A percentile compares a stretch with the other conserved stretches of the same genome.
phyloP scores from a whole-genome alignment of 2,888 invertebrate species.

The Nomada ruficornis region DNA sequence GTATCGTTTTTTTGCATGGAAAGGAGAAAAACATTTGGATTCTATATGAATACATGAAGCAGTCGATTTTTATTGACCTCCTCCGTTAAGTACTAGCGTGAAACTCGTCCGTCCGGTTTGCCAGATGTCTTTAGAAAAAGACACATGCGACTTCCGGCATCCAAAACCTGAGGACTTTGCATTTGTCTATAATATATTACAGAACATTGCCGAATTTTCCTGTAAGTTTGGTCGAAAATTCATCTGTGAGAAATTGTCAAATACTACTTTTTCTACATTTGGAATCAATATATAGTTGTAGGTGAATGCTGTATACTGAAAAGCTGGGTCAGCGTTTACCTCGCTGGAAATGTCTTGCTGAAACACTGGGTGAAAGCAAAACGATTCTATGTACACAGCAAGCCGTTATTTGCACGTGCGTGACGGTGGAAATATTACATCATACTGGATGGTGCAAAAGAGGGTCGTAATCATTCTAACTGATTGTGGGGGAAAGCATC shows the following conservation, averaged over 20 bases:
- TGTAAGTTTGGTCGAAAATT: background rate
- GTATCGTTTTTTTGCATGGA: too few species aligned
- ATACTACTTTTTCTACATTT: background rate
- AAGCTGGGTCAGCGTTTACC: background rate
- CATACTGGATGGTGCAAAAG: conserved; percentile 9
- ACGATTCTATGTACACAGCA: background rate
- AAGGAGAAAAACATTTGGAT: too few species aligned
- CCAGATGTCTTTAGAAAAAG: background rate
- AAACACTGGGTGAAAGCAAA: conserved; percentile 41
- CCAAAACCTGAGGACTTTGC: background rate
- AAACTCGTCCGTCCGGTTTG: conserved; percentile 33
- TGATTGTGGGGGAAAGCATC: conserved; percentile 31
- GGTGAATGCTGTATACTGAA: background rate
- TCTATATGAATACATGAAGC: background rate
- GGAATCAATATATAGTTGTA: background rate
- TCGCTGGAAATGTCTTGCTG: background rate
- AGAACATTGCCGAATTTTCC: background rate
- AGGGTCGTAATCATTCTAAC: conserved; percentile 29
- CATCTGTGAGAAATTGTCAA: background rate
- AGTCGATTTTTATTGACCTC: background rate
- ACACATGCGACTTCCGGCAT: background rate
- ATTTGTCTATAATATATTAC: background rate
- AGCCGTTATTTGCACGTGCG: conserved; percentile 8
- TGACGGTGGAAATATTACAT: conserved; percentile 32
- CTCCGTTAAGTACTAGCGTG: background rate